A percentile compares a stretch with the other conserved stretches of the same genome.
These are phyloP conservation scores for Xiphias gladius DNA, from an alignment of 2,113 vertebrate species.

Conservation along the genomic window DNA sequence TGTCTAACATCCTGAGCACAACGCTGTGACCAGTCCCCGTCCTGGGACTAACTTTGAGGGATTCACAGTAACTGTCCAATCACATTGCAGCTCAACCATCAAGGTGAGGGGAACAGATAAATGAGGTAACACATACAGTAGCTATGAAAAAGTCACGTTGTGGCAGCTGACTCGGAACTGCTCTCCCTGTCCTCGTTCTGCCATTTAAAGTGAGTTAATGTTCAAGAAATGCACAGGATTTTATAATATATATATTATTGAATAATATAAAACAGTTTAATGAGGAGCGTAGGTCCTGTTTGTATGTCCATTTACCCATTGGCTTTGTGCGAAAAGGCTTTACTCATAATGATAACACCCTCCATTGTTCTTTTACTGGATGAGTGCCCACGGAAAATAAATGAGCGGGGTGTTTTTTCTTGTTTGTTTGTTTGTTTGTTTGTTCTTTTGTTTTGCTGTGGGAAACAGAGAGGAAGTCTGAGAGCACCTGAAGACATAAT, in stretches of 20 bases:
- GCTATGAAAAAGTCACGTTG: slow-evolving; percentile 20
- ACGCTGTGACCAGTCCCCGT: slow-evolving; percentile 11
- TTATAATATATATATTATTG: not conserved
- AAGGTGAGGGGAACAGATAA: slow-evolving; percentile 50
- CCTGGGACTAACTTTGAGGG: slow-evolving; percentile 20
- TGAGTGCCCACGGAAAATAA: not conserved
- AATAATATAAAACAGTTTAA: slow-evolving; percentile 20
- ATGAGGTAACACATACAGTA: slow-evolving; percentile 1
- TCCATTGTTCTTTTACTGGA: slow-evolving; percentile 8
- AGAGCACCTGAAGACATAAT: slow-evolving; percentile 29
- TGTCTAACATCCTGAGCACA: slow-evolving; percentile 28
- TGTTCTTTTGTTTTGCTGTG: not conserved
- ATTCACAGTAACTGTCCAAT: slow-evolving; percentile 44
- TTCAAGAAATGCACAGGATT: slow-evolving; percentile 33
- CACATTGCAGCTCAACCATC: slow-evolving; percentile 32
- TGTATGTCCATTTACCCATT: not conserved
- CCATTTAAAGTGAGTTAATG: slow-evolving; percentile 37
- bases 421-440: not conserved
- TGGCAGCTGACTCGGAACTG: slow-evolving; percentile 19
- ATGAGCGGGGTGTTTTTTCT: not conserved
- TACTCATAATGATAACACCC: not conserved
- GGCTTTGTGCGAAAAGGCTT: slow-evolving; percentile 5
- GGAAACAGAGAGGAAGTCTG: slow-evolving; percentile 19
- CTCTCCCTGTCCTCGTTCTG: slow-evolving; percentile 46
- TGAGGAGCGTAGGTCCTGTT: not conserved